phyloP scores from a whole-genome alignment of 92 coral and sea anemone genomes.

The Nematostella vectensis region DNA sequence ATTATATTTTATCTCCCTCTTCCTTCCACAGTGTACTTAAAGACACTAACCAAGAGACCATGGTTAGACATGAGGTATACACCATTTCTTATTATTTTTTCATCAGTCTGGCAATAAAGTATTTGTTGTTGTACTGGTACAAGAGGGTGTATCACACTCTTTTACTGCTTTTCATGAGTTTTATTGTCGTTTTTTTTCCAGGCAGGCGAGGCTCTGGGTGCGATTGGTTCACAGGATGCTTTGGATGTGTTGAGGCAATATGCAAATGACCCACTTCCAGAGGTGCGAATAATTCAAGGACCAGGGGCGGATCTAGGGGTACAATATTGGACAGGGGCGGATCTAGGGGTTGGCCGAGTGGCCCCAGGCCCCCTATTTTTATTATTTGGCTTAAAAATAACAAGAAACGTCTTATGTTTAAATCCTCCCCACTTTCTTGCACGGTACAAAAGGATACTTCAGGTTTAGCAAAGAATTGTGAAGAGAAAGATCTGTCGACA shows the following conservation, averaged over 20 bases:
- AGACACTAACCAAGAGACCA: constrained; percentile 82
- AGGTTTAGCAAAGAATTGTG: too few relatives aligned
- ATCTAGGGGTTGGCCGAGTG: too few relatives aligned
- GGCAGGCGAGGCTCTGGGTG: constrained; percentile 99
- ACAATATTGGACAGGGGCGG: too few relatives aligned
- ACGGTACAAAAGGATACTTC: too few relatives aligned
- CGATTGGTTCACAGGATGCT: constrained; percentile 78
- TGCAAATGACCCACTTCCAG: constrained; percentile 65
- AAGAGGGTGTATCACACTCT: background rate
- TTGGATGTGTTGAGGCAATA: constrained; percentile 49
- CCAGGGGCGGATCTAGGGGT: too few relatives aligned
- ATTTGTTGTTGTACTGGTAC: background rate
- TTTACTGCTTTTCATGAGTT: background rate
- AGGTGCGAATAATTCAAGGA: constrained; percentile 32
- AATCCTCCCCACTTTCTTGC: too few relatives aligned
- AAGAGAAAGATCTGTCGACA: too few relatives aligned
- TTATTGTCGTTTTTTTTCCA: constrained; percentile 4
- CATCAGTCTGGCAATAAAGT: background rate
- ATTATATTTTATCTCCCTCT: too few relatives aligned
- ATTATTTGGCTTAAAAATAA: too few relatives aligned
- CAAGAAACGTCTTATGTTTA: too few relatives aligned
- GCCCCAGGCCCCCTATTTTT: too few relatives aligned
- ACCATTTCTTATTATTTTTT: background rate
- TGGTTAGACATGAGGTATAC: constrained; percentile 96
- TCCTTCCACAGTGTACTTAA: constrained; percentile 73